Conservation (phyloP, 2,113 vertebrate species). For the Leucopternis melanops region DNA sequence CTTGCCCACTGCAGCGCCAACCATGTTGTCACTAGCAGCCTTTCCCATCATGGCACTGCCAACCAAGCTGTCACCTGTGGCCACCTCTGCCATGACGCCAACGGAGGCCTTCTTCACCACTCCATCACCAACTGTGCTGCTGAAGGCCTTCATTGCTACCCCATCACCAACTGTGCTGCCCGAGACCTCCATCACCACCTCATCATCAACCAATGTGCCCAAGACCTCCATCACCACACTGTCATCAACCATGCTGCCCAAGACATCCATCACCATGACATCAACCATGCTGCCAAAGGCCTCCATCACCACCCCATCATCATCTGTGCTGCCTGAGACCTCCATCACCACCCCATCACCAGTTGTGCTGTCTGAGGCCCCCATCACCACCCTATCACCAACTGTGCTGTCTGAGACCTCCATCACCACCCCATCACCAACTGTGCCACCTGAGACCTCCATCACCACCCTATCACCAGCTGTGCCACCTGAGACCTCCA, state of each 20-base stretch:
- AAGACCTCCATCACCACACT: not conserved
- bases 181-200: rapidly evolving
- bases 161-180: not conserved
- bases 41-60: not conserved
- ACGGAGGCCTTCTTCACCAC: rapidly evolving
- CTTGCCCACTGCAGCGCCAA: not conserved
- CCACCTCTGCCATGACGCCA: not conserved
- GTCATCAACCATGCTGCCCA: not conserved
- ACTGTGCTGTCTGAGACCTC: rapidly evolving
- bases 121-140: not conserved
- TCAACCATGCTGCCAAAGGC: rapidly evolving
- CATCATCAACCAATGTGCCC: not conserved
- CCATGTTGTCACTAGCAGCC: not conserved
- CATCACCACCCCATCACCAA: rapidly evolving
- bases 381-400: not conserved
- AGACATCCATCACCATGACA: not conserved
- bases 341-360: rapidly evolving
- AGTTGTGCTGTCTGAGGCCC: rapidly evolving
- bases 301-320: rapidly evolving
- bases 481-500: not conserved
- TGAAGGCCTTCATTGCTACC: rapidly evolving
- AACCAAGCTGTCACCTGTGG: not conserved
- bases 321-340: rapidly evolving
- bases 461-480: not conserved
- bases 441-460: rapidly evolving